These are phyloP conservation scores for Hirtodrosophila duncani DNA, from an alignment of 2,888 invertebrate species.

Conservation along the genomic window DNA sequence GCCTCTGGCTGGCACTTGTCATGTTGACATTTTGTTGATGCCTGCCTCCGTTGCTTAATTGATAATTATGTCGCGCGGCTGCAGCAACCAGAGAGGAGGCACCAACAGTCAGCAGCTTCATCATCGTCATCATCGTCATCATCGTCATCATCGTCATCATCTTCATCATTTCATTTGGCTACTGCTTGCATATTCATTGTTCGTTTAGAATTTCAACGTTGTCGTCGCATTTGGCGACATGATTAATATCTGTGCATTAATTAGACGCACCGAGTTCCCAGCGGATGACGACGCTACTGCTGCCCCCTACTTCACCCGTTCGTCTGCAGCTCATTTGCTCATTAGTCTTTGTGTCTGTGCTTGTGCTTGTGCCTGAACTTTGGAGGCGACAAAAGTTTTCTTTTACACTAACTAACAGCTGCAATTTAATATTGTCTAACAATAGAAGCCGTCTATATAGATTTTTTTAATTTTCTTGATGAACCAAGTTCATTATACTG, in stretches of 20 bases:
- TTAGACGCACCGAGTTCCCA: conserved; percentile 32
- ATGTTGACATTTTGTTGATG: conserved; percentile 30
- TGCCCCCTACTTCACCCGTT: neutral
- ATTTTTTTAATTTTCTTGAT: too few relatives aligned
- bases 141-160: conserved; percentile 5
- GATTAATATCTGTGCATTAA: conserved; percentile 60
- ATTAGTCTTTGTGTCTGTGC: too few relatives aligned
- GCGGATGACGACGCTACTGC: neutral
- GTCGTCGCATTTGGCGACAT: conserved; percentile 34
- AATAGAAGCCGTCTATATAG: too few relatives aligned
- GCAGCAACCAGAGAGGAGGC: too few relatives aligned
- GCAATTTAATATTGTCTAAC: conserved; percentile 17
- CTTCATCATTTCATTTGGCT: neutral
- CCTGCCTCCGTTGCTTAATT: conserved; percentile 25
- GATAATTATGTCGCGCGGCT: conserved; percentile 25
- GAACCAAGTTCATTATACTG: too few relatives aligned
- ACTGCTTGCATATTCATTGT: conserved; percentile 17
- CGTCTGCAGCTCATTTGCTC: conserved; percentile 27
- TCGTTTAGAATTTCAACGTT: conserved; percentile 33
- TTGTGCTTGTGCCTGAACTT: conserved; percentile 17
- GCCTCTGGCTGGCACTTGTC: conserved; percentile 24
- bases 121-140: conserved; percentile 3
- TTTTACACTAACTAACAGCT: conserved; percentile 7
- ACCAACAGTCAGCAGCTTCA: too few relatives aligned
- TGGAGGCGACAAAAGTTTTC: conserved; percentile 13